Evolutionary conservation across 2,888 invertebrate species (phyloP), one percentile per base, ranked within the genome.

Genomic region (Napeogenes inachia): DNA sequence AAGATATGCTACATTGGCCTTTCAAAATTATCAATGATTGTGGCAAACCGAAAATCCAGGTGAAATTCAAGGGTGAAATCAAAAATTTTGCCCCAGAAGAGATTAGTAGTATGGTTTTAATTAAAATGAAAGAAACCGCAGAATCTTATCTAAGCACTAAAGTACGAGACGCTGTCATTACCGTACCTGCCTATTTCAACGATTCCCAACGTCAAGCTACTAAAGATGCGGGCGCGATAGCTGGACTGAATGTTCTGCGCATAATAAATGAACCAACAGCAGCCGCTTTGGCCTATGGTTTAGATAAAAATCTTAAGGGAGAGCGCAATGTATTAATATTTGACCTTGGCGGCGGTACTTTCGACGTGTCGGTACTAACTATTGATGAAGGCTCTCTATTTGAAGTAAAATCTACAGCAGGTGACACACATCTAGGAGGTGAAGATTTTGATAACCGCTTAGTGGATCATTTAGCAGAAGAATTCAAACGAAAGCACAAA

Each of bases 221-320:
- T 5, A 96, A 96, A 79, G 96, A 96, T 81, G 96, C 96, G n/a
- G 96, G 96, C 4, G 91, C 89, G 33, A 93, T 94, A 72, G 93
- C 94, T 54, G 95, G 95, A 10, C 82, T 97, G 55, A 96, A 96
- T 78, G 95, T 97, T 6, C 85, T 97, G 38, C 92, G 96, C 65
- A 96, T 97, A 72, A 95, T 96, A 75, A 95, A 95, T 80, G 96
- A 96, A 78, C 96, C 96, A 4, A 95, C 95, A 8, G 94, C 94
- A 3, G 95, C 94, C 6, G 93, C 94, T 32, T 85, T 95, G 59
- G 94, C 94, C 5, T 94, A 95, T 76, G 95, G 95, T 2, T 87
- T 93, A 42, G 93, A 93, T 75, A 93, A 93, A 73, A 92, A 95
- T 89, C 82, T 94, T 77, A 88, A 90, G 70, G 93, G 93, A 12